Base-by-base conservation (phyloP, 2,113 vertebrate genomes). In the Pterocles burchelli region DNA sequence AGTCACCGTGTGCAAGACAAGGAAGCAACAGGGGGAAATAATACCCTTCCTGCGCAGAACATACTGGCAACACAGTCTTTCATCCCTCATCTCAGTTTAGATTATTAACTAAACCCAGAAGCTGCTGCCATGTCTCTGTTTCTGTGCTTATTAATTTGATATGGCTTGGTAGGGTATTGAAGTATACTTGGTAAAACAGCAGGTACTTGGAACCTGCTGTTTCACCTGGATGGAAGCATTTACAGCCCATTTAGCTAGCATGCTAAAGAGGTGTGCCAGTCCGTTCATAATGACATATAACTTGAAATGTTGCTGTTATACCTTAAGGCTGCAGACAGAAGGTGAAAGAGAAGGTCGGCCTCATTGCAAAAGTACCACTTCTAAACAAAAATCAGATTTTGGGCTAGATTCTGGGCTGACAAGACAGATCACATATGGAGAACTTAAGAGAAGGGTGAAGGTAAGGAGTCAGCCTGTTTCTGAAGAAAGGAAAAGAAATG, bases 261-360 rank as follows among this genome's bases (percentile, higher is more conserved):
- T 52, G 55, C 62, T 93, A 73, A 97, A 89, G 79, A 88, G 70
- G 48, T 63, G 65, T 78, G 61, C 45, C 76, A 90, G 74, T 88
- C 87, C 86, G 48, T 95, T 91, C 74, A 36, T 57, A 93, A 75
- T 70, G 65, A 46, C 84, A 79, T 49, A 31, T 68, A 90, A 75
- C 76, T 90, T 79, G 81, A 91, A 97, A 90, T 73, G 72, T 71
- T 95, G 89, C 76, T 91, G 71, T 74, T 95, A 76, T 51, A 94
- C 62, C 78, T 94, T 92, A 95, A 90, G 82, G 76, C 61, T 94
- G 33, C 67, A 62, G 52, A 91, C 73, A 96, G 91, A 92, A 96
- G 80, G 85, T 86, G 83, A 94, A 96, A 89, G 43, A 93, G 79
- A 96, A 96, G 95, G 91, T 89, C 94, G 92, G 51, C 52, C 65